These are phyloP conservation scores for Strix uralensis DNA, from an alignment of 2,113 vertebrate species.

Conservation along the genomic window DNA sequence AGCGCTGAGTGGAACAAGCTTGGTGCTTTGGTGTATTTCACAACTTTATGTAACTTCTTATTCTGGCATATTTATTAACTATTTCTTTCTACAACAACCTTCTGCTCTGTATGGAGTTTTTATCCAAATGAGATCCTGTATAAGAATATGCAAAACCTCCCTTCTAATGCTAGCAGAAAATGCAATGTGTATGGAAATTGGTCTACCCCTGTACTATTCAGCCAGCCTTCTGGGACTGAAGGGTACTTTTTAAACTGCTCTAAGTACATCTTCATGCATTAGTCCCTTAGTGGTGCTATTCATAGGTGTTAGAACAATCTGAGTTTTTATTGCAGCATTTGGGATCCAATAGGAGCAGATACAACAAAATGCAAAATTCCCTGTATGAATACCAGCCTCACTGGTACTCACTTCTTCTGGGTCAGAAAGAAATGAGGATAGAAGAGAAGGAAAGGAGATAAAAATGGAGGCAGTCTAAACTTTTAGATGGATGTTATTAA, in stretches of 20 bases:
- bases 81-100: not conserved
- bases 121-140: not conserved
- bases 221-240: not conserved
- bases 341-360: not conserved
- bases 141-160: not conserved
- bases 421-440: not conserved
- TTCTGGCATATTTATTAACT: not conserved
- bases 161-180: not conserved
- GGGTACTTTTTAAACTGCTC: not conserved
- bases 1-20: not conserved
- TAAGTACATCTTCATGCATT: not conserved
- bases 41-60: not conserved
- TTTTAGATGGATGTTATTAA: not conserved
- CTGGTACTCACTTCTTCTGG: not conserved
- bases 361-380: not conserved
- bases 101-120: not conserved
- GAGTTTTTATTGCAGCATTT: not conserved
- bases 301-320: not conserved
- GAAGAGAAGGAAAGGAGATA: not conserved
- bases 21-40: not conserved
- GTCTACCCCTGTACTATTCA: not conserved
- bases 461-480: not conserved
- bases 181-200: not conserved
- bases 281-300: not conserved
- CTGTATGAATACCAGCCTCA: not conserved